These are phyloP conservation scores for Ennomos quercinarius DNA, from an alignment of 2,888 invertebrate species.

Conservation along the genomic window DNA sequence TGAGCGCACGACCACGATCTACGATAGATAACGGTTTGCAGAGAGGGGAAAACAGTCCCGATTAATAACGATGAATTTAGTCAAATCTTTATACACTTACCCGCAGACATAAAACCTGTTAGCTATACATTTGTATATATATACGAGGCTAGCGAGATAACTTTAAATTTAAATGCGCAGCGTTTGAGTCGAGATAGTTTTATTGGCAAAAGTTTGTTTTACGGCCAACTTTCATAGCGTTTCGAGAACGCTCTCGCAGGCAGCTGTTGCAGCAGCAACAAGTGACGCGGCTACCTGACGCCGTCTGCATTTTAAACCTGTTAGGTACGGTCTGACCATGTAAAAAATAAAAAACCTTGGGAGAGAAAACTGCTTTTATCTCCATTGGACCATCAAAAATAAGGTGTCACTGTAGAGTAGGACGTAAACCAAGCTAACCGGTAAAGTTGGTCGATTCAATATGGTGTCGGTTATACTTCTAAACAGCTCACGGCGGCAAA, in stretches of 20 bases:
- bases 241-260: conserved; percentile 11
- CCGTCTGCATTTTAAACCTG: conserved; percentile 9
- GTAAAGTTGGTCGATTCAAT: too few relatives aligned
- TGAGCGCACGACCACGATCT: too few relatives aligned
- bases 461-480: too few relatives aligned
- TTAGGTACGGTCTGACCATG: neutral
- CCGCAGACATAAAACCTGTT: neutral
- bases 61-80: neutral
- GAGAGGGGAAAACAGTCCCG: neutral
- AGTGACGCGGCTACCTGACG: conserved; percentile 25
- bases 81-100: neutral
- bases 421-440: too few relatives aligned
- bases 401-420: too few relatives aligned
- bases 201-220: conserved; percentile 32
- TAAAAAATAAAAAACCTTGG: too few relatives aligned
- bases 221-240: conserved; percentile 26
- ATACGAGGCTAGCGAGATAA: conserved; percentile 8
- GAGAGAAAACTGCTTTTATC: too few relatives aligned
- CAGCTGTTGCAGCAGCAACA: conserved; percentile 39
- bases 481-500: too few relatives aligned
- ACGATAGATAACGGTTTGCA: too few relatives aligned
- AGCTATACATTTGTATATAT: conserved; percentile 4
- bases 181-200: conserved; percentile 34
- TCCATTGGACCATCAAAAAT: too few relatives aligned
- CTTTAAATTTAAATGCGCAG: conserved; percentile 31